phyloP scores from a whole-genome alignment of 2,797 vertebrate genomes.

The Phoebastria nigripes region DNA sequence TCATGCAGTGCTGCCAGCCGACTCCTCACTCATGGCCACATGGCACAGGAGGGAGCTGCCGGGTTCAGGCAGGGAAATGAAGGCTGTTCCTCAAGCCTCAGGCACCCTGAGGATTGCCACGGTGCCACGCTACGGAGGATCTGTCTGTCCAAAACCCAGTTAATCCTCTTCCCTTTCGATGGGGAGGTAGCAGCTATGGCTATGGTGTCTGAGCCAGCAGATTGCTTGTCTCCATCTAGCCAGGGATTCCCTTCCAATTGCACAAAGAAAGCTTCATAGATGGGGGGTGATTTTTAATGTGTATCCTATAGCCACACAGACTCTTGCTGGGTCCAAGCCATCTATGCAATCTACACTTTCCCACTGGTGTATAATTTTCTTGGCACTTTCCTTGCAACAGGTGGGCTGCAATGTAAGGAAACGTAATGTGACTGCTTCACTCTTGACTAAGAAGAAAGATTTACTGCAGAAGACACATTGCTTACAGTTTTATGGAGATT shows the following conservation, averaged over 20 bases:
- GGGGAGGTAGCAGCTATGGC: neutral
- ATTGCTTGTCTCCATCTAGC: neutral
- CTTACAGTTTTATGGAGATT: constrained; percentile 60
- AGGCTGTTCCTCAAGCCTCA: neutral
- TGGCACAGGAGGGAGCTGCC: neutral
- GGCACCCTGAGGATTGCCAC: neutral
- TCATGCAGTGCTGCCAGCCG: neutral
- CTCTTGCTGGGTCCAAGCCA: constrained; percentile 12
- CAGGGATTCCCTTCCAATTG: neutral
- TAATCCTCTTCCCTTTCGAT: neutral
- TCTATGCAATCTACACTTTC: constrained; percentile 35
- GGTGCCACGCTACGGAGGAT: rapidly evolving
- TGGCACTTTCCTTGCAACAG: constrained; percentile 64
- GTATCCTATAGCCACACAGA: neutral
- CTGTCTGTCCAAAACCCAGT: neutral
- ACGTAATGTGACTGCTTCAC: constrained; percentile 13
- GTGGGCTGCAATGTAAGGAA: constrained; percentile 54
- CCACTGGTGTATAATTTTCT: constrained; percentile 43
- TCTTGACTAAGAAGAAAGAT: constrained; percentile 45
- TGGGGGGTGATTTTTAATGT: neutral
- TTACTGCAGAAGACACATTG: constrained; percentile 56
- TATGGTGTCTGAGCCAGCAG: neutral
- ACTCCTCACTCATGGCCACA: neutral
- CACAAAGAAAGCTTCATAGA: neutral
- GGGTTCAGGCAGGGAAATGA: neutral